Evolutionary conservation across 2,113 vertebrate species (phyloP).

Genomic region (Dicaeum eximium): DNA sequence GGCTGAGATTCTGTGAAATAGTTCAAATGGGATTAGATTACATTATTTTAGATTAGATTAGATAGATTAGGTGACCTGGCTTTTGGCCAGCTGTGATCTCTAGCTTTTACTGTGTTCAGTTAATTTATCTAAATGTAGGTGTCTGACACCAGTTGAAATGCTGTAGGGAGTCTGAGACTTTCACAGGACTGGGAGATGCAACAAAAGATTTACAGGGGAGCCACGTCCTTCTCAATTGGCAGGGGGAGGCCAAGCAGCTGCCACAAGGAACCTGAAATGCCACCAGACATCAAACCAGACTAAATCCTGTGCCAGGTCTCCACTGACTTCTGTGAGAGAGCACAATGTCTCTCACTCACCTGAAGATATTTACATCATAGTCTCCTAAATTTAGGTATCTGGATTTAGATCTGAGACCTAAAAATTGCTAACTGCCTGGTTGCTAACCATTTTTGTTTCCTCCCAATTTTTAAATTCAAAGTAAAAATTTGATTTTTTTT

Average conservation of each 20-base stretch:
- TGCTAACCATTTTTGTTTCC: not conserved
- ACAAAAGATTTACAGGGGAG: not conserved
- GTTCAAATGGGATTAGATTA: not conserved
- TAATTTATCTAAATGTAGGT: not conserved
- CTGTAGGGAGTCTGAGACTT: not conserved
- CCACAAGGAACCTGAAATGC: not conserved
- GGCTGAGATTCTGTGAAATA: not conserved
- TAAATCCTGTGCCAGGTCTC: not conserved
- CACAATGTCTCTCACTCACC: not conserved
- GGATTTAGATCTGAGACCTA: not conserved
- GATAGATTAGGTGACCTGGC: not conserved
- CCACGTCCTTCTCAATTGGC: not conserved
- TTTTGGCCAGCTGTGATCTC: not conserved
- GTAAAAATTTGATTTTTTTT: not conserved
- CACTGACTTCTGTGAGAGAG: rapidly evolving
- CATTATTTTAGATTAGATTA: not conserved
- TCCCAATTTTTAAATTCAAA: not conserved
- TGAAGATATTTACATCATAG: not conserved
- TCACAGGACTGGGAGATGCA: not conserved
- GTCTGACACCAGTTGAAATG: not conserved
- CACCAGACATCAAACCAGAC: not conserved
- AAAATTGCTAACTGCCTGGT: not conserved
- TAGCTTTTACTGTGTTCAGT: not conserved
- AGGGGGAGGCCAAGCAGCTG: not conserved
- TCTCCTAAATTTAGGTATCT: not conserved